These are phyloP conservation scores for Ranitomeya imitator DNA, from an alignment of 2,113 vertebrate species.

Conservation along the genomic window DNA sequence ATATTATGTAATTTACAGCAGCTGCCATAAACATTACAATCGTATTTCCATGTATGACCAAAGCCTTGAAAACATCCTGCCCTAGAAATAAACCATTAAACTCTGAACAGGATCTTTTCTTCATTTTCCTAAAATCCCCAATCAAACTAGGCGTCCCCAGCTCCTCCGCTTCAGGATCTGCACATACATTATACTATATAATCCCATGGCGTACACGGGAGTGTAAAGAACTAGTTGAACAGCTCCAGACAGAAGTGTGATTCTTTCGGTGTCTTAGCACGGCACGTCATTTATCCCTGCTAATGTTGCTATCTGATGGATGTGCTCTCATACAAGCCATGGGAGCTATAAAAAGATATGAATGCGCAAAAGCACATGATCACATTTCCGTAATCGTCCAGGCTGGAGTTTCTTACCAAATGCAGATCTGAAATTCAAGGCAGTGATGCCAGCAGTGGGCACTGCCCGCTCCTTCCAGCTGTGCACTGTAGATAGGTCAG, in stretches of 20 bases:
- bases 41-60: not conserved
- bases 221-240: not conserved
- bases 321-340: not conserved
- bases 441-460: not conserved
- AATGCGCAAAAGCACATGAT: slow-evolving; percentile 19
- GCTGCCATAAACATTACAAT: not conserved
- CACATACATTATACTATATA: not conserved
- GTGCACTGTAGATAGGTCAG: not conserved
- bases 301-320: slow-evolving; percentile 24
- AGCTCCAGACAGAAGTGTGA: slow-evolving; percentile 29
- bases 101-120: not conserved
- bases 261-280: not conserved
- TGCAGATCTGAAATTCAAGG: not conserved
- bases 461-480: not conserved
- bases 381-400: slow-evolving; percentile 31
- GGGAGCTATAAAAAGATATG: slow-evolving; percentile 50
- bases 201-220: not conserved
- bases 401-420: slow-evolving; percentile 4
- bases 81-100: not conserved
- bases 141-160: not conserved
- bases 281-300: slow-evolving; percentile 21
- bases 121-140: not conserved
- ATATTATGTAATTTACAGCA: not conserved
- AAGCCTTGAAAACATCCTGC: not conserved
- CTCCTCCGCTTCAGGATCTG: not conserved